phyloP scores from a whole-genome alignment of 2,797 vertebrate species.

The Agapornis canus region DNA sequence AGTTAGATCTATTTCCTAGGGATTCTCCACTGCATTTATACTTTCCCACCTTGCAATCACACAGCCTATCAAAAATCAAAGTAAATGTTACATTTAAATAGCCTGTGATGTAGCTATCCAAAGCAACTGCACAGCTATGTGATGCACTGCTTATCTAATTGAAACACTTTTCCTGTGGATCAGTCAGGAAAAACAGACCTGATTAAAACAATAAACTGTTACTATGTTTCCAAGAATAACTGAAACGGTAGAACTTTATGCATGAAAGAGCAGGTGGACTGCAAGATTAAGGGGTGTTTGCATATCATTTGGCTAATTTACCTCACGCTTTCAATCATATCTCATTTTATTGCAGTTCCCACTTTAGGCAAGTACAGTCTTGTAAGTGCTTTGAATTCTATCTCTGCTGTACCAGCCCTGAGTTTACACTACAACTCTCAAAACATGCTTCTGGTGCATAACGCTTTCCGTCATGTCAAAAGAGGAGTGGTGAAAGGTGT shows the following conservation, averaged over 20 bases:
- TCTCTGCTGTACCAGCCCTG: background rate
- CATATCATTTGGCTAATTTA: background rate
- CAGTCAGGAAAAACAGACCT: slow-evolving; percentile 66
- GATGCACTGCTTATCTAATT: slow-evolving; percentile 73
- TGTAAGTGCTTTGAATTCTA: background rate
- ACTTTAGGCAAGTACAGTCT: background rate
- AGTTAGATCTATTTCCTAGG: background rate
- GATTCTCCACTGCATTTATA: background rate
- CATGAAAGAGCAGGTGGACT: slow-evolving; percentile 15
- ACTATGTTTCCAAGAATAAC: slow-evolving; percentile 74
- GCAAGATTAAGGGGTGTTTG: slow-evolving; percentile 37
- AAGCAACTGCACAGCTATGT: background rate
- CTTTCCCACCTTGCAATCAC: background rate
- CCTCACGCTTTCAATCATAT: background rate
- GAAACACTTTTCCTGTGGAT: slow-evolving; percentile 75
- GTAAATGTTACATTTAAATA: background rate
- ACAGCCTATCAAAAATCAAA: background rate
- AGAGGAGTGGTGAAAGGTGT: background rate
- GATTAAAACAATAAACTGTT: slow-evolving; percentile 72
- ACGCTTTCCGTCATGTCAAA: background rate
- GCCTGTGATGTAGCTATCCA: background rate
- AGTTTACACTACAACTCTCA: background rate
- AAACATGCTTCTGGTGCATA: background rate
- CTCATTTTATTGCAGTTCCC: background rate
- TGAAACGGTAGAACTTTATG: background rate